Evolutionary conservation across 2,797 vertebrate species (phyloP), one percentile per base, ranked within the genome.

Genomic region (Sebastes vulpes): DNA sequence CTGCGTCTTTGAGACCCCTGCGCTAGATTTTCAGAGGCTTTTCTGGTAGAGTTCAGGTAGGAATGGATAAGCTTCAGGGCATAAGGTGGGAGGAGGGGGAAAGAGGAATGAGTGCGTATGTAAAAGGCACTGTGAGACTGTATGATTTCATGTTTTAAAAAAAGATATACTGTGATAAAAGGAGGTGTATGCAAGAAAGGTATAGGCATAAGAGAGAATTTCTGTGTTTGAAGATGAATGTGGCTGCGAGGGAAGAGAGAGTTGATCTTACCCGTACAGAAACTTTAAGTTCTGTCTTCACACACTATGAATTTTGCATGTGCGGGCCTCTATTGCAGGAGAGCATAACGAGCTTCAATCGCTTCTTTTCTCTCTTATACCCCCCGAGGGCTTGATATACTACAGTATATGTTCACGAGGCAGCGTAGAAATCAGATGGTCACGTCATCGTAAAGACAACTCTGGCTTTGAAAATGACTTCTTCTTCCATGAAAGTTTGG

Each of bases 51-150:
- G 60, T 48, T 69, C n/a, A 28, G 50, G 29, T 18, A 21, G 42
- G 20, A 82, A 59, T 53, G 10, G 64, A 85, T 83, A 50, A 79
- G 71, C 52, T 71, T 65, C 25, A 21, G 53, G 61, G 71, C 16
- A 67, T 31, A 65, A 65, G 54, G 11, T 61, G 31, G n/a, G 35
- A 11, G 56, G 31, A 11, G 46, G 23, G 29, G 8, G 42, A 8
- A 71, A 20, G 64, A 48, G 25, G 29, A 75, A 50, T 20, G 42
- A 69, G 61, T 7, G 31, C 42, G 20, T 66, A 32, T 66, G 28
- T 11, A 46, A 48, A 73, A 80, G 58, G 61, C 3, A 1, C 48
- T 26, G 28, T 3, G 7, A 72, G 57, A 57, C 23, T 28, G 21
- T 9, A 57, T 26, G n/a, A 52, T 70, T 76, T 78, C 46, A 63